phyloP scores from a whole-genome alignment of 2,797 vertebrate genomes.

The Epinephelus awoara region DNA sequence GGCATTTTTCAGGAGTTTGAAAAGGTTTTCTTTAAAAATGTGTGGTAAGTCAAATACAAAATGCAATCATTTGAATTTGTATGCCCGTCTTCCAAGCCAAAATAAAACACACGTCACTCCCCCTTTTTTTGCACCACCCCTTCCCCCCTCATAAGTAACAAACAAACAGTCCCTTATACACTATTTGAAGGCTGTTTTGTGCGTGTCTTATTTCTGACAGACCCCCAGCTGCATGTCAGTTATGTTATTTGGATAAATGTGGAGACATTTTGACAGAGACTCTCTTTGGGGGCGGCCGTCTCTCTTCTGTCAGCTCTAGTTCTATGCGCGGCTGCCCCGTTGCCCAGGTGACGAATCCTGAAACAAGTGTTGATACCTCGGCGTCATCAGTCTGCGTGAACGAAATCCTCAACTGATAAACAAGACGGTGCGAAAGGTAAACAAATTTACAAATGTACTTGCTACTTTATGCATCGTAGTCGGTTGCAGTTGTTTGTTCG shows the following conservation, averaged over 20 bases:
- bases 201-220: background rate
- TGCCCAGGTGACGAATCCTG: conserved; percentile 73
- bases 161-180: no score
- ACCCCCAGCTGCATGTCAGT: rapidly evolving
- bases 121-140: no score
- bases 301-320: conserved; percentile 16
- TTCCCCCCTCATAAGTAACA: no score
- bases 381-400: conserved; percentile 76
- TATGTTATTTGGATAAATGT: background rate
- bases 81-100: no score
- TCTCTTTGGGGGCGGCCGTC: rapidly evolving
- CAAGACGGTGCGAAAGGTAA: conserved; percentile 52
- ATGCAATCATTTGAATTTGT: no score
- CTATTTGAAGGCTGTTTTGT: background rate
- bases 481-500: background rate
- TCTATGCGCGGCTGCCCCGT: conserved; percentile 63
- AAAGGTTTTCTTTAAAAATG: no score
- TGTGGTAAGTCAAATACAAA: no score
- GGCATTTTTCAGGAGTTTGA: no score
- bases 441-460: background rate
- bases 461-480: no score
- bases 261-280: no score
- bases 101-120: no score
- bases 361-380: conserved; percentile 56
- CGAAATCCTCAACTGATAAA: conserved; percentile 44